Evolutionary conservation across 2,888 invertebrate genomes (phyloP), one percentile per base, ranked within the genome.

Genomic region (Aphidoletes aphidimyza): DNA sequence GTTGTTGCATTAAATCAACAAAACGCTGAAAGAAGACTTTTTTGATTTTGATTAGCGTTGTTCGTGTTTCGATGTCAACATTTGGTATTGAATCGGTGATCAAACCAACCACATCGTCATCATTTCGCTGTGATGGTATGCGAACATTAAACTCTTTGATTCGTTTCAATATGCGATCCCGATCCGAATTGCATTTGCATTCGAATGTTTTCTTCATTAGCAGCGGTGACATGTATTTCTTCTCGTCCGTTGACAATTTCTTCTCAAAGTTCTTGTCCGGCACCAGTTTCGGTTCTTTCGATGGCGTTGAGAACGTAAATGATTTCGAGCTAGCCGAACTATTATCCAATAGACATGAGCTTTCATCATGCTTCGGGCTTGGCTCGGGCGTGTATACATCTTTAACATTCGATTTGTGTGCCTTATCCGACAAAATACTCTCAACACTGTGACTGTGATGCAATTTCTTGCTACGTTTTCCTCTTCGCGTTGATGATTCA

Each of bases 151-250:
- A 45, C 17, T 45, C 30, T 45, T 83, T 83, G 0, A 83, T 45
- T 8, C 83, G 39, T 14, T 83, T 26, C 11, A 45, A 1, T 9
- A 45, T 26, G 1, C 14, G 1, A 45, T 83, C 83, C 14, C 83
- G 83, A 45, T 83, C 45, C 5, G 0, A 9, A 42, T 45, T 22
- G 22, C 83, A 83, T 26, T 42, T 45, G 5, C 30, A 30, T 42
- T 26, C 42, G n/a, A 45, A 45, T 42, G 42, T 26, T 83, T 83
- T 83, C 42, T 83, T 83, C 83, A 45, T 83, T 26, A 9, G 45
- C 83, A 83, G 30, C 8, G 83, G 83, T 45, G 83, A 83, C 42
- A 39, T 26, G 30, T 45, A 26, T n/a, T 83, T 81, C 19, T 81
- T 81, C 37, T 83, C 83, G 45, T 83, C 42, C 8, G 8, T 83